Percentiles rank a stretch among this genome's conserved stretches.
Evolutionary conservation across 1,140 invertebrate genomes (phyloP).

Genomic region (Drosophila albomicans): DNA sequence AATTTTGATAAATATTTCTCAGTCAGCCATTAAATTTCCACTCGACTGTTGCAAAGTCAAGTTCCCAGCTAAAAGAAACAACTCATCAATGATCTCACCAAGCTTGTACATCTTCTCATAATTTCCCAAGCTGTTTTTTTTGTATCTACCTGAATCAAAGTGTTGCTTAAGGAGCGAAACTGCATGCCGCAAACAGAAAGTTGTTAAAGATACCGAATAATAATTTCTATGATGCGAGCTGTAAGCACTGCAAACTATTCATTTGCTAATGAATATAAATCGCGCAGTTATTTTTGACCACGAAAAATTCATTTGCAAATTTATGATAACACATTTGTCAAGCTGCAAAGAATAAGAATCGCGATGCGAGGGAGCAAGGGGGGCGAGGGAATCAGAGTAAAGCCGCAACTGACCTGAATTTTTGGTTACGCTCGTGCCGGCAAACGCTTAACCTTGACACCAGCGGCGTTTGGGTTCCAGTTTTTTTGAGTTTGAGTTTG

Average conservation of each 20-base stretch:
- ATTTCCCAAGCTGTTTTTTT: slow-evolving; percentile 1
- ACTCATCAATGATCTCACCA: neutral
- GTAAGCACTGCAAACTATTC: slow-evolving; percentile 25
- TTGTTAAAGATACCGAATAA: neutral
- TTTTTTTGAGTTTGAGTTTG: neutral
- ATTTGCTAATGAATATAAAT: slow-evolving; percentile 75
- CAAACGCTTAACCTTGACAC: slow-evolving; percentile 77
- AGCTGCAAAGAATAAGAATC: neutral
- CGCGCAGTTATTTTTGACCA: slow-evolving; percentile 58
- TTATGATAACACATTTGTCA: slow-evolving; percentile 69
- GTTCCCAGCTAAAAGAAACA: neutral
- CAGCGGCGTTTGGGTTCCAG: slow-evolving; percentile 32
- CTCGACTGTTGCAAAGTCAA: neutral
- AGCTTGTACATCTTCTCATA: neutral
- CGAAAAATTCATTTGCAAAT: slow-evolving; percentile 65
- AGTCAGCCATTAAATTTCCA: neutral
- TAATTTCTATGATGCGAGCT: slow-evolving; percentile 15
- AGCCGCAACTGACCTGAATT: slow-evolving; percentile 67
- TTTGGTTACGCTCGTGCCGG: slow-evolving; percentile 70
- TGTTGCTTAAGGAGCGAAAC: slow-evolving; percentile 4
- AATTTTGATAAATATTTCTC: neutral
- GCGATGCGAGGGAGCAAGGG: neutral
- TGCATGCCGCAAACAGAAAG: slow-evolving; percentile 7
- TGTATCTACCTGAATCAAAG: slow-evolving; percentile 4
- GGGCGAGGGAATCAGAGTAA: neutral